Conservation (phyloP, 1,140 invertebrate genomes). For the Drosophila rhopaloa region DNA sequence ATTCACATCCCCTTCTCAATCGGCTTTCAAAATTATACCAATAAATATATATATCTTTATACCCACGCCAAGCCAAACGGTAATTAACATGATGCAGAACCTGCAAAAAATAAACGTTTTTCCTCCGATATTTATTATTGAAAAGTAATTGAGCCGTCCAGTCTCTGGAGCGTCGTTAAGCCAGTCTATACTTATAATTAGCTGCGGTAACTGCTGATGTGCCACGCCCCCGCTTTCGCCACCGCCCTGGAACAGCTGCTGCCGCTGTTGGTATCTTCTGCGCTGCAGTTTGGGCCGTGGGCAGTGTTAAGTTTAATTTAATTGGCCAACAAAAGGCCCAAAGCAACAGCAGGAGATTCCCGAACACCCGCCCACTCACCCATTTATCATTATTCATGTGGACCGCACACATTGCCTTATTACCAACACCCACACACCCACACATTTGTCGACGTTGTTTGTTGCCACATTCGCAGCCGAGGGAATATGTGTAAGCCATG, state of each 20-base stretch:
- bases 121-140: slow-evolving; percentile 34
- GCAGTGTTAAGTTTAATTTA: slow-evolving; percentile 75
- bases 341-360: slow-evolving; percentile 29
- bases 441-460: slow-evolving; percentile 61
- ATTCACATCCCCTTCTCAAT: not conserved
- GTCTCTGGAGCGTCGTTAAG: slow-evolving; percentile 55
- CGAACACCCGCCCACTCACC: slow-evolving; percentile 8
- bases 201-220: slow-evolving; percentile 47
- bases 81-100: slow-evolving; percentile 14
- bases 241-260: slow-evolving; percentile 1
- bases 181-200: slow-evolving; percentile 57
- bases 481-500: slow-evolving; percentile 48
- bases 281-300: slow-evolving; percentile 32
- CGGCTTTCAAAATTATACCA: not conserved
- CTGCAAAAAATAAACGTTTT: slow-evolving; percentile 1
- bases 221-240: slow-evolving; percentile 8
- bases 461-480: slow-evolving; percentile 46
- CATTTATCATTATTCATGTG: slow-evolving; percentile 65
- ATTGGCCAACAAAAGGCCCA: slow-evolving; percentile 70
- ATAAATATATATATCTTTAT: not conserved
- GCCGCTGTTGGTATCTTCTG: slow-evolving; percentile 34
- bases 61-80: not conserved
- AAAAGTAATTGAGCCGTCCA: slow-evolving; percentile 40
- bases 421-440: slow-evolving; percentile 37
- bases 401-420: slow-evolving; percentile 40